These are phyloP conservation scores for Hemibagrus wyckioides DNA, from an alignment of 2,113 vertebrate species.

Conservation along the genomic window DNA sequence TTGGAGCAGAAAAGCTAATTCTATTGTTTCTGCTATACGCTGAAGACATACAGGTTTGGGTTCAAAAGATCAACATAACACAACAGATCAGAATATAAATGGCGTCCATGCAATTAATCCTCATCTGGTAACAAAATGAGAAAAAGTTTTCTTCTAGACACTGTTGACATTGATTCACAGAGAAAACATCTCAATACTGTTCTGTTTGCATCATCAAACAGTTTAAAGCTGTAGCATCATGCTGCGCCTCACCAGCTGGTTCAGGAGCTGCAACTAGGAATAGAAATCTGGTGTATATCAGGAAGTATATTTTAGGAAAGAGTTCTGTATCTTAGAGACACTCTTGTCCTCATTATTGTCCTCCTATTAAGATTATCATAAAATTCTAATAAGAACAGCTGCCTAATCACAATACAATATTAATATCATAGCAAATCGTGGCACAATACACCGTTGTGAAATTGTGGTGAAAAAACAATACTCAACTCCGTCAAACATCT, in stretches of 20 bases:
- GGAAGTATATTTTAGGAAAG: not conserved
- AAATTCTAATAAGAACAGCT: not conserved
- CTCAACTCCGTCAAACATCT: not conserved
- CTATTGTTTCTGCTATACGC: not conserved
- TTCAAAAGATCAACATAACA: not conserved
- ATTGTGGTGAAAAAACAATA: not conserved
- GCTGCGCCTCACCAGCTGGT: not conserved
- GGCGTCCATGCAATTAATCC: not conserved
- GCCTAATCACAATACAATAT: not conserved
- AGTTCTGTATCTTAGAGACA: not conserved
- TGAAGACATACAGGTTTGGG: not conserved
- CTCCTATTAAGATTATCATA: not conserved
- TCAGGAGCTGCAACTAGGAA: conserved; percentile 3
- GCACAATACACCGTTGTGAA: not conserved
- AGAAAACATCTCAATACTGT: not conserved
- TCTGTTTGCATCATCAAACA: not conserved
- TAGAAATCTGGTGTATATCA: not conserved
- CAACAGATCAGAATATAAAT: not conserved
- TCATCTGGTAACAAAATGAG: not conserved
- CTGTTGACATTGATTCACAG: not conserved
- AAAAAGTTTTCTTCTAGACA: not conserved
- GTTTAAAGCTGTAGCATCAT: too few relatives aligned
- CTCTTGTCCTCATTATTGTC: not conserved
- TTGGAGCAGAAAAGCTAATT: not conserved
- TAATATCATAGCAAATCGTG: not conserved